Evolutionary conservation across 2,888 invertebrate species (phyloP), one percentile per base, ranked within the genome.

Genomic region (Dryococelus australis): DNA sequence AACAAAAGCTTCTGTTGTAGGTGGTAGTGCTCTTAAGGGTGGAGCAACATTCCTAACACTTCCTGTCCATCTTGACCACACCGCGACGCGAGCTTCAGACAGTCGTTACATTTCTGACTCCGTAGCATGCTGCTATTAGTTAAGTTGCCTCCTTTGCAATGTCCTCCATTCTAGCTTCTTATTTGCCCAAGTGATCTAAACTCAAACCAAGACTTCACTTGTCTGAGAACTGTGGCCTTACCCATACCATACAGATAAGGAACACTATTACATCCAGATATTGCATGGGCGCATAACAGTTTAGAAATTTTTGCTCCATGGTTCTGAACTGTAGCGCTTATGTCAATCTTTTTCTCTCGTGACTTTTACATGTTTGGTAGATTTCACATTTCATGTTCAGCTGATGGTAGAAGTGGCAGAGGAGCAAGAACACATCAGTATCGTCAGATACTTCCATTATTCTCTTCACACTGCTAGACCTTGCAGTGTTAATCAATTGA

Each of bases 1-100:
- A n/a, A n/a, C n/a, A n/a, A n/a, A n/a, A n/a, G n/a, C 83, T 26
- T 81, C 81, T 20, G 35, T 81, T 81, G 81, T 81, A 35, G 81
- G 65, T 12, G 65, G 65, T 65, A 65, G 65, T 65, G 24, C 16
- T 65, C 65, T 65, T 65, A 65, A 16, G 24, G 65, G 65, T 65
- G 65, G 65, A 65, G 81, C 27, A 81, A 35, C 35, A 8, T 81
- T 10, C 81, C 81, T 81, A 81, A 20, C 35, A 81, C 81, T 27
- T 20, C 81, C 81, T 10, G 81, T 81, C 12, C 81, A 10, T 81
- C 81, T 81, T 81, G 13, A 81, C 81, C 81, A 81, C 81, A 81
- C 81, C 81, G 26, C 81, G 20, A 81, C 35, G 81, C 27, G 28
- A 81, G 81, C 81, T 81, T 81, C 81, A 27, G 35, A 81, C 81